phyloP scores from a whole-genome alignment of 1,140 invertebrate species.

The Euborellia annulipes region DNA sequence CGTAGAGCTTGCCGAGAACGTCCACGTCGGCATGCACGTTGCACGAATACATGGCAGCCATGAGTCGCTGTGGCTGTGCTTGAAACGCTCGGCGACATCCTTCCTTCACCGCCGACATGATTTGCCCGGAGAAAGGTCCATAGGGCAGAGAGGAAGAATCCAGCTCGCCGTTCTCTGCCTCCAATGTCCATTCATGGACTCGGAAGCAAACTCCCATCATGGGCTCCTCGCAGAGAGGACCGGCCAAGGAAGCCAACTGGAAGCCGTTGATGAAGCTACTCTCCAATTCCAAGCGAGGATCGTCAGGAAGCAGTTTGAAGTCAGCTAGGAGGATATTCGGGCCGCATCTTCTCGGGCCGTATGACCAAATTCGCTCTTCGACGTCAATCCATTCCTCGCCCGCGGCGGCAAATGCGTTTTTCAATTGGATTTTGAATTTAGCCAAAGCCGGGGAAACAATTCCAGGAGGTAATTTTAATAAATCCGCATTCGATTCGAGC shows the following conservation, averaged over 20 bases:
- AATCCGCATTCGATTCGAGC: slow-evolving; percentile 36
- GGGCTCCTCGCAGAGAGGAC: slow-evolving; percentile 91
- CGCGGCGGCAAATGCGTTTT: slow-evolving; percentile 38
- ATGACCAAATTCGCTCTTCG: slow-evolving; percentile 69
- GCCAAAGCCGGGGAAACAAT: too few species aligned
- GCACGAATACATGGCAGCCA: slow-evolving; percentile 94
- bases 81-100: slow-evolving; percentile 79
- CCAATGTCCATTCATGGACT: slow-evolving; percentile 60
- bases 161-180: slow-evolving; percentile 11
- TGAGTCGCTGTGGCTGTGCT: slow-evolving; percentile 73
- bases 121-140: slow-evolving; percentile 53
- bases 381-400: slow-evolving; percentile 37
- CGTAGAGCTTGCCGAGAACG: slow-evolving; percentile 88
- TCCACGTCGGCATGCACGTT: slow-evolving; percentile 83
- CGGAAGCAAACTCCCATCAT: slow-evolving; percentile 89
- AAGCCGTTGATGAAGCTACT: slow-evolving; percentile 86
- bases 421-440: slow-evolving; percentile 45
- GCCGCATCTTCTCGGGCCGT: slow-evolving; percentile 78
- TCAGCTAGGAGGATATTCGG: slow-evolving; percentile 38
- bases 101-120: slow-evolving; percentile 86
- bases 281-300: slow-evolving; percentile 40
- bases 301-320: background rate
- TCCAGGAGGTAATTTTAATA: too few species aligned
- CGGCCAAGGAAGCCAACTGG: slow-evolving; percentile 74
- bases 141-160: slow-evolving; percentile 13